phyloP scores from a whole-genome alignment of 2,113 vertebrate species.

The Periophthalmodon schlosseri region DNA sequence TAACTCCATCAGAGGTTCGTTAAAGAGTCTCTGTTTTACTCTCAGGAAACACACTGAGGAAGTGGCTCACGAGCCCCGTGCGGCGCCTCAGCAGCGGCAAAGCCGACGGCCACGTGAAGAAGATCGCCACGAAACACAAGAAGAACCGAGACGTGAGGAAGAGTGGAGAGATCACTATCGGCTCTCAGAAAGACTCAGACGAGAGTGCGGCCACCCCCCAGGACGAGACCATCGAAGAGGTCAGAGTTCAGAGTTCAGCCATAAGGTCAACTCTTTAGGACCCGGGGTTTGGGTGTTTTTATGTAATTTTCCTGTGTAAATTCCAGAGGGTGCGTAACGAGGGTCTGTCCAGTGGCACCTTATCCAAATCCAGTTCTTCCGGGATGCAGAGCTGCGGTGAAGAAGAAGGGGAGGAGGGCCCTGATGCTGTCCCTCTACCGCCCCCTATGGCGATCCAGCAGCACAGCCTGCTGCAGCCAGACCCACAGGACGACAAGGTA shows the following conservation, averaged over 20 bases:
- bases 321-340: conserved; percentile 93
- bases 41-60: conserved; percentile 90
- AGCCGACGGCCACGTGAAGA: conserved; percentile 95
- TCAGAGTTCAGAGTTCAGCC: conserved; percentile 43
- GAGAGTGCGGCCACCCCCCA: conserved; percentile 96
- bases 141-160: conserved; percentile 95
- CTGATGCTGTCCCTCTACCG: conserved; percentile 91
- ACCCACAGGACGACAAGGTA: conserved; percentile 98
- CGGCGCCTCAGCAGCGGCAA: conserved; percentile 96
- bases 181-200: conserved; percentile 95
- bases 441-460: conserved; percentile 99
- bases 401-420: conserved; percentile 95
- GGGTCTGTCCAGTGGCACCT: conserved; percentile 93
- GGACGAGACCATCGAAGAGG: conserved; percentile 96
- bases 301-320: neutral
- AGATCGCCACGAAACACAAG: conserved; percentile 96
- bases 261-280: neutral
- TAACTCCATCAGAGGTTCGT: neutral
- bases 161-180: conserved; percentile 81
- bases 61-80: conserved; percentile 98
- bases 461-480: conserved; percentile 95
- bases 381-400: conserved; percentile 99
- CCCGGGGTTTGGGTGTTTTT: too few species aligned
- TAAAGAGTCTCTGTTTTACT: neutral
- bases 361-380: conserved; percentile 97